phyloP scores from a whole-genome alignment of 1,140 invertebrate genomes.

The Atopsyche davidsoni region DNA sequence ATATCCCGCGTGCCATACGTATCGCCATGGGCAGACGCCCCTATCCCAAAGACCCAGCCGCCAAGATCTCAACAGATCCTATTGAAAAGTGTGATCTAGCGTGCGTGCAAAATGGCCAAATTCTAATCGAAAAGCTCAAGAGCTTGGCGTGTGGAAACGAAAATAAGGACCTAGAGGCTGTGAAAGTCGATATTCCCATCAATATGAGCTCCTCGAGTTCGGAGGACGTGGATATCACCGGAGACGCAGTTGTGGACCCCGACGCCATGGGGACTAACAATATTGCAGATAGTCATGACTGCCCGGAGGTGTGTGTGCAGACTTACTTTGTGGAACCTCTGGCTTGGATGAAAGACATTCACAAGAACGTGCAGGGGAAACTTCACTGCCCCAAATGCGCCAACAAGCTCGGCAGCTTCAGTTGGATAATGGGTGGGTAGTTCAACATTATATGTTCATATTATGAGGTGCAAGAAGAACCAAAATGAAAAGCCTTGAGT shows the following conservation, averaged over 20 bases:
- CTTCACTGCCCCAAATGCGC: slow-evolving; percentile 78
- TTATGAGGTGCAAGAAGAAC: no score
- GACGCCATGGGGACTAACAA: slow-evolving; percentile 37
- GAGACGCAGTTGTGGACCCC: neutral
- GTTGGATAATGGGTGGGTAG: slow-evolving; percentile 68
- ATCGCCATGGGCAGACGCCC: slow-evolving; percentile 35
- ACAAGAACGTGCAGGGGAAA: slow-evolving; percentile 65
- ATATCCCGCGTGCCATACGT: slow-evolving; percentile 51
- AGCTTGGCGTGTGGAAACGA: slow-evolving; percentile 30
- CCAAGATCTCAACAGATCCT: no score
- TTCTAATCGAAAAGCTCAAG: slow-evolving; percentile 43
- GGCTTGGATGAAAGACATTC: slow-evolving; percentile 71
- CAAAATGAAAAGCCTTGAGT: no score
- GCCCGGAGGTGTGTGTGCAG: slow-evolving; percentile 52
- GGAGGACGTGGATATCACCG: slow-evolving; percentile 6
- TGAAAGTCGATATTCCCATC: neutral
- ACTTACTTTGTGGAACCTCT: slow-evolving; percentile 78
- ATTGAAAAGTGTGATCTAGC: slow-evolving; percentile 26
- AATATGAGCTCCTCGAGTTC: slow-evolving; percentile 21
- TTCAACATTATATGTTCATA: no score
- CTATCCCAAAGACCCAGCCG: slow-evolving; percentile 15
- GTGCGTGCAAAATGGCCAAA: slow-evolving; percentile 42
- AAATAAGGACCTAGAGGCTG: neutral
- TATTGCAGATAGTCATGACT: slow-evolving; percentile 33
- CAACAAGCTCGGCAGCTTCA: slow-evolving; percentile 75